Percentiles rank a stretch among this genome's conserved stretches.
phyloP scores from a whole-genome alignment of 2,797 vertebrate species.

The Hipposideros larvatus region DNA sequence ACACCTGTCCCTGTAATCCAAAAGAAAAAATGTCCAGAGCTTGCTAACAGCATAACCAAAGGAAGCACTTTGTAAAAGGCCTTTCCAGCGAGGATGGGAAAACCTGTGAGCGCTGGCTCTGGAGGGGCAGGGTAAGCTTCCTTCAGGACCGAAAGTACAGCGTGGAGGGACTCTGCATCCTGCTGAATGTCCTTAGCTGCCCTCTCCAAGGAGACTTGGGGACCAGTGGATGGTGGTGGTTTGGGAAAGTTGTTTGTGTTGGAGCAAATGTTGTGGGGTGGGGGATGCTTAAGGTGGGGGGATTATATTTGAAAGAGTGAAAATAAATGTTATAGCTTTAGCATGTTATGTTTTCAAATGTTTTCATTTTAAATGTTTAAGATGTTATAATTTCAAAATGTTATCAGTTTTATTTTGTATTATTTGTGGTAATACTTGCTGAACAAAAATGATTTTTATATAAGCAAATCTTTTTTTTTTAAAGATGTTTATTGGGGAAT shows the following conservation, averaged over 20 bases:
- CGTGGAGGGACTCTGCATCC: conserved; percentile 71
- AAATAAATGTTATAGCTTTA: conserved; percentile 82
- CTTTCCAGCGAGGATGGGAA: conserved; percentile 65
- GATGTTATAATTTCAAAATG: neutral
- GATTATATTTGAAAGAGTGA: conserved; percentile 88
- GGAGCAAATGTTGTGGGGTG: neutral
- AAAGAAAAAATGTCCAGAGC: conserved; percentile 82
- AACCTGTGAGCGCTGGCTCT: conserved; percentile 45
- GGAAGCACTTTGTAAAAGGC: neutral
- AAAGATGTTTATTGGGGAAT: too few relatives aligned
- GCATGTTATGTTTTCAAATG: neutral
- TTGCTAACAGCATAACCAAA: conserved; percentile 87
- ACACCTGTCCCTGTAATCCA: conserved; percentile 88
- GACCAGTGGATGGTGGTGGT: conserved; percentile 76
- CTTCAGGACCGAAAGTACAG: conserved; percentile 49
- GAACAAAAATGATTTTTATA: neutral
- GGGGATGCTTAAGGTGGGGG: neutral
- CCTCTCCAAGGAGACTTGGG: conserved; percentile 82
- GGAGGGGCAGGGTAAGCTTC: conserved; percentile 48
- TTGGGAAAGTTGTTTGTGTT: conserved; percentile 53
- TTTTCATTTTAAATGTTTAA: neutral
- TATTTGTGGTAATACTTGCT: neutral
- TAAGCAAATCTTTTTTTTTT: neutral
- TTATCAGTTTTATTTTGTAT: neutral
- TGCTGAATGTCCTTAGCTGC: conserved; percentile 83